Percentiles rank a stretch among this genome's conserved stretches.
phyloP scores from a whole-genome alignment of 1,140 invertebrate genomes.

The Lysiphlebus fabarum region DNA sequence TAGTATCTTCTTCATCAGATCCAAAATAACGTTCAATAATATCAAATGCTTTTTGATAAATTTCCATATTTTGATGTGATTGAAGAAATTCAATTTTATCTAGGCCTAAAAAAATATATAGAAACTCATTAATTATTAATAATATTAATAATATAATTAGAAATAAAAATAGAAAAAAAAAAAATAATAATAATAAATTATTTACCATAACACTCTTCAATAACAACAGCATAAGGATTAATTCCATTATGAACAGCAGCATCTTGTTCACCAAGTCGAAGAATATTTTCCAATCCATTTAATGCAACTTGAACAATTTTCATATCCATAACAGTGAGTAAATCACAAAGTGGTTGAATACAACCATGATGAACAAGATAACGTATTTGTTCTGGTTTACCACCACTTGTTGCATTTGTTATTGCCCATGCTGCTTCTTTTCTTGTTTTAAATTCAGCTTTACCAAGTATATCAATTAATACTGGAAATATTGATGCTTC shows the following conservation, averaged over 20 bases:
- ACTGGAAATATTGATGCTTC: constrained; percentile 93
- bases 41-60: constrained; percentile 94
- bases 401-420: constrained; percentile 95
- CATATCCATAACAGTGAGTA: constrained; percentile 88
- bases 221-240: constrained; percentile 87
- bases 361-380: constrained; percentile 71
- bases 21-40: constrained; percentile 96
- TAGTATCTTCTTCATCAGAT: constrained; percentile 84
- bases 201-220: constrained; percentile 95
- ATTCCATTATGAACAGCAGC: constrained; percentile 64
- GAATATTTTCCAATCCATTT: constrained; percentile 94
- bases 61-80: constrained; percentile 93
- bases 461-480: constrained; percentile 85
- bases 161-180: not conserved
- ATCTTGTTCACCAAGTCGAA: constrained; percentile 86
- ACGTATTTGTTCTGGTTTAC: constrained; percentile 87
- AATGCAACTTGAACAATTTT: constrained; percentile 98
- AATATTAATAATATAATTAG: constrained; percentile 3
- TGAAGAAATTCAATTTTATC: constrained; percentile 98
- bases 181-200: constrained; percentile 10
- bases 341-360: constrained; percentile 91
- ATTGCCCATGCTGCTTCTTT: constrained; percentile 98
- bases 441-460: constrained; percentile 93
- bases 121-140: constrained; percentile 26
- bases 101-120: constrained; percentile 67